Evolutionary conservation across 2,113 vertebrate genomes (phyloP).

Genomic region (Ciconia stormi): DNA sequence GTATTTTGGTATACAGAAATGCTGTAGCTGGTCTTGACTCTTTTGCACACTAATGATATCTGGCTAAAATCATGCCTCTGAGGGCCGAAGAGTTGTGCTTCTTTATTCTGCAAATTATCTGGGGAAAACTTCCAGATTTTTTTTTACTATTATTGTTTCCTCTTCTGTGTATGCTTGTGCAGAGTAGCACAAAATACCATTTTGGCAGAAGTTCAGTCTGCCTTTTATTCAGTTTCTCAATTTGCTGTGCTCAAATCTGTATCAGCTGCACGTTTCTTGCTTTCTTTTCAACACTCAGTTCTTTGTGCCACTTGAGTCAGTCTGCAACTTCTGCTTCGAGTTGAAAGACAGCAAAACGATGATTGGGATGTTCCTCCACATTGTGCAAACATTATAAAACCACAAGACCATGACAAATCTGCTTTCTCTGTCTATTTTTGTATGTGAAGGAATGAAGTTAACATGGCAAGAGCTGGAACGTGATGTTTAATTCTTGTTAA

Average conservation of each 20-base stretch:
- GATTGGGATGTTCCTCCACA: neutral
- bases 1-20: slow-evolving; percentile 67
- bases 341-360: neutral
- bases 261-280: neutral
- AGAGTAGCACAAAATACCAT: neutral
- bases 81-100: neutral
- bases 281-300: neutral
- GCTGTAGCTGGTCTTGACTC: slow-evolving; percentile 37
- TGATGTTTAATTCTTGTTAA: slow-evolving; percentile 39
- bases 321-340: neutral
- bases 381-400: slow-evolving; percentile 37
- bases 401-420: neutral
- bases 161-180: neutral
- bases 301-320: slow-evolving; percentile 26
- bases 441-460: neutral
- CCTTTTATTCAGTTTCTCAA: neutral
- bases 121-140: slow-evolving; percentile 8
- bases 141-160: neutral
- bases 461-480: neutral
- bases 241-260: neutral
- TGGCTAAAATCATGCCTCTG: slow-evolving; percentile 46
- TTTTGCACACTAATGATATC: slow-evolving; percentile 44
- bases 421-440: neutral
- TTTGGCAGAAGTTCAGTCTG: slow-evolving; percentile 34
- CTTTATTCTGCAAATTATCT: slow-evolving; percentile 25